Base-by-base conservation (phyloP, 2,797 vertebrate genomes). In the Taenioides sp. region DNA sequence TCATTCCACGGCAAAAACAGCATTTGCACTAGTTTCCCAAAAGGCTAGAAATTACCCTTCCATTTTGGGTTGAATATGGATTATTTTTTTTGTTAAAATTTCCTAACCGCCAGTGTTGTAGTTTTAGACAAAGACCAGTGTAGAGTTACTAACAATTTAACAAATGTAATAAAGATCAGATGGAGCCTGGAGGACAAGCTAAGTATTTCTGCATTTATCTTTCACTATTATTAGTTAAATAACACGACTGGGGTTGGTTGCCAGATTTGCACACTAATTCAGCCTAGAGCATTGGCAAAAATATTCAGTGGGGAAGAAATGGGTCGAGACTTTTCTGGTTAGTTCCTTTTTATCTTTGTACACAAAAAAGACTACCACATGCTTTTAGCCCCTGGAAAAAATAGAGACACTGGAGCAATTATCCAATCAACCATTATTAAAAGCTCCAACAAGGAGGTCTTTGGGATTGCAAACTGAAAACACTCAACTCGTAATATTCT, bases 381-480 rank as follows among this genome's bases (percentile, higher is more conserved):
- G 54, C 22, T 71, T 78, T 74, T 66, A 62, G 71, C 27, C 47
- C 59, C n/a, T 71, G 54, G 68, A 79, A 55, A 59, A 72, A 75
- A 20, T 52, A 31, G 3, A 67, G 58, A 71, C 37, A 11, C 31
- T 50, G 7, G 18, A 31, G 57, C 68, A 78, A 78, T 80, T 80
- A 85, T 73, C 65, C 23, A 31, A 54, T 49, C 63, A 43, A 71
- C 68, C 58, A 69, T 70, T 78, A 52, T 72, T 25, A 71, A 65
- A 43, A 73, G 75, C 58, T 28, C 25, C 28, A 43, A 74, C 40
- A 72, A 69, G 55, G 22, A 67, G 3, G 31, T 70, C 20, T 77
- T 69, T 17, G 54, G 63, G 52, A 49, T 78, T 75, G 69, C 31
- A 83, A 86, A 84, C 79, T 76, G 79, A 83, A 84, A 81, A 80